Conservation (phyloP, 1,140 invertebrate genomes). For the Formica selysi region DNA sequence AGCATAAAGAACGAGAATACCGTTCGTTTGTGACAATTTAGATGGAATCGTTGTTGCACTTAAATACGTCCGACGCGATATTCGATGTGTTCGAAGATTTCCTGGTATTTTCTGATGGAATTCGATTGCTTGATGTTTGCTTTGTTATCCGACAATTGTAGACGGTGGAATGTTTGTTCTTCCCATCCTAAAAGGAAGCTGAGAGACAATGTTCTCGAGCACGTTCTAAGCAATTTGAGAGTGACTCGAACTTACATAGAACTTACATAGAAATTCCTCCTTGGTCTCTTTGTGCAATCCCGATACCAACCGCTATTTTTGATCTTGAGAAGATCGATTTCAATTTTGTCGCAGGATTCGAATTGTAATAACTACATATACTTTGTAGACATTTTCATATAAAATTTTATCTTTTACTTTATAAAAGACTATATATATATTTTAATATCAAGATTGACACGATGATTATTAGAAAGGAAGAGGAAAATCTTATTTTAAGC, state of each 20-base stretch:
- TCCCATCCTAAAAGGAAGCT: background rate
- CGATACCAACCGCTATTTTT: background rate
- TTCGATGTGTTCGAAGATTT: background rate
- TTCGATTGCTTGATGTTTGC: conserved; percentile 38
- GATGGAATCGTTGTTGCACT: conserved; percentile 28
- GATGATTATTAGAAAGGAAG: conserved; percentile 37
- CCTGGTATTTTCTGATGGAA: conserved; percentile 13
- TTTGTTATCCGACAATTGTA: conserved; percentile 29
- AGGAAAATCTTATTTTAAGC: conserved; percentile 36
- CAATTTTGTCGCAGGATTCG: background rate
- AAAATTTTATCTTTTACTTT: background rate
- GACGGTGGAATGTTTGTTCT: background rate
- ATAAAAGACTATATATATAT: conserved; percentile 5
- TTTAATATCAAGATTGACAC: conserved; percentile 17
- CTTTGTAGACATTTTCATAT: background rate
- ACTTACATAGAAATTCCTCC: background rate
- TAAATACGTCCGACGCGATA: conserved; percentile 3
- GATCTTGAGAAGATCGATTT: background rate
- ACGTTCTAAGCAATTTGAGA: conserved; percentile 7
- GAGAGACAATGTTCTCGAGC: conserved; percentile 7
- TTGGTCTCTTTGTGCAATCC: background rate
- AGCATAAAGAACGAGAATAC: background rate
- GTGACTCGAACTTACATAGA: background rate
- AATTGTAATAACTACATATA: background rate
- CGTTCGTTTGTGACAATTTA: conserved; percentile 29